phyloP scores from a whole-genome alignment of 2,113 vertebrate genomes.

The Loxodonta africana region DNA sequence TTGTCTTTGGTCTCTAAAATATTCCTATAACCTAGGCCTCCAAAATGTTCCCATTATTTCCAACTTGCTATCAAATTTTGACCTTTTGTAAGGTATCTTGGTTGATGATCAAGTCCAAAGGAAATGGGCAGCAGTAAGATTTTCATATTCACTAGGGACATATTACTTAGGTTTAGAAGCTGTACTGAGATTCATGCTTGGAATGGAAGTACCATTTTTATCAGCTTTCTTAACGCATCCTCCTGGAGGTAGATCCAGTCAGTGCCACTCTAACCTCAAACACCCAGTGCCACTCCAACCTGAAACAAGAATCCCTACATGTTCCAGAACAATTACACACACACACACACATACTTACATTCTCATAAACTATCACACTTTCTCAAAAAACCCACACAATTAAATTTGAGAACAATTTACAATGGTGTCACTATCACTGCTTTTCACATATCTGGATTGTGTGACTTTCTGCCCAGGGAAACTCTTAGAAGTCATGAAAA shows the following conservation, averaged over 20 bases:
- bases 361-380: background rate
- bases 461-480: background rate
- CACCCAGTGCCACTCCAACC: background rate
- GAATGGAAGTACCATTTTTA: background rate
- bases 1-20: too few species aligned
- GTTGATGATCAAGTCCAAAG: background rate
- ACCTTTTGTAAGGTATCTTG: background rate
- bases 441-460: background rate
- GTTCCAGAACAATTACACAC: conserved; percentile 9
- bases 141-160: background rate
- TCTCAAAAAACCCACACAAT: background rate
- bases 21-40: background rate
- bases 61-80: background rate
- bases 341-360: background rate
- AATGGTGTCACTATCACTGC: background rate
- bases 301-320: background rate
- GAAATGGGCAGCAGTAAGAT: background rate
- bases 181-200: background rate
- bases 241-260: background rate
- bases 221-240: background rate
- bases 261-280: too few species aligned
- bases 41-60: conserved; percentile 11
- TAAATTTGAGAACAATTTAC: background rate
- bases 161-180: background rate
- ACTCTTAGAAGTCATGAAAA: background rate